phyloP scores from a whole-genome alignment of 2,113 vertebrate species.

The Pardalotus punctatus region DNA sequence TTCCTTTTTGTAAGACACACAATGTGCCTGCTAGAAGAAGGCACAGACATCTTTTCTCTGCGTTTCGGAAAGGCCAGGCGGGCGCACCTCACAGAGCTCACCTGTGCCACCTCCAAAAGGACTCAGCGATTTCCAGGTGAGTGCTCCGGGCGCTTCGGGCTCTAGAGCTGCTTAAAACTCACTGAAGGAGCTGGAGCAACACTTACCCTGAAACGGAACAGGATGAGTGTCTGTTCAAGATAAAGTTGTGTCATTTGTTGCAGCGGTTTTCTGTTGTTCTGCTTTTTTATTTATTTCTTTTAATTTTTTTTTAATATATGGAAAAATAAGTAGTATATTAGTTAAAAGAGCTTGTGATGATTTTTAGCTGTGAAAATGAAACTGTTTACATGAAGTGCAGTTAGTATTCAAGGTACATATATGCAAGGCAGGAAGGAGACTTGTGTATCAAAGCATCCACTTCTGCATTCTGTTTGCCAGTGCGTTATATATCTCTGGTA shows the following conservation, averaged over 20 bases:
- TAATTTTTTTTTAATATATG: background rate
- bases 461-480: background rate
- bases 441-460: background rate
- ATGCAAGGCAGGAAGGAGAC: background rate
- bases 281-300: too few species aligned
- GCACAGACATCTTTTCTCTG: background rate
- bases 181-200: background rate
- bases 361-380: background rate
- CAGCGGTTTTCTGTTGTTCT: background rate
- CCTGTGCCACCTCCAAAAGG: fast-evolving
- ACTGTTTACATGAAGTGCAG: background rate
- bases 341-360: background rate
- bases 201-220: background rate
- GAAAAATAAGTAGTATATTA: background rate
- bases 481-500: background rate
- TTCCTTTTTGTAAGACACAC: background rate
- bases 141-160: background rate
- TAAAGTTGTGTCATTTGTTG: background rate
- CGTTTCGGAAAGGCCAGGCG: background rate
- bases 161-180: fast-evolving
- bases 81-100: background rate
- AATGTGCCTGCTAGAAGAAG: background rate
- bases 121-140: background rate
- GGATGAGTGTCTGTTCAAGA: background rate
- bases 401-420: background rate